Evolutionary conservation across 2,113 vertebrate species (phyloP), one percentile per base, ranked within the genome.

Genomic region (Brienomyrus brachyistius): DNA sequence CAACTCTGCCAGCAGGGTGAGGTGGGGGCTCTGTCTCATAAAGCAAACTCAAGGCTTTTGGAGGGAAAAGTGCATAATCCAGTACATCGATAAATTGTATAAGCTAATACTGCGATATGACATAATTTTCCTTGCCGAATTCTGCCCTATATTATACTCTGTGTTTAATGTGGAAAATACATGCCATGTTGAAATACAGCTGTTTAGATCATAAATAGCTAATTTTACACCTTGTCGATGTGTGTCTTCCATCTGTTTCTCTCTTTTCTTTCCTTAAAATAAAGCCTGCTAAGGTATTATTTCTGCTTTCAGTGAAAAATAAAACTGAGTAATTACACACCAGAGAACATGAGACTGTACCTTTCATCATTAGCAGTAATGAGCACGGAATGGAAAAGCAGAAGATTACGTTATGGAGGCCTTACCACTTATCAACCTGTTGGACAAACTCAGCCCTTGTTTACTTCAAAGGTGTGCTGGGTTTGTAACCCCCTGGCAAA

Each of bases 391-490:
- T 51, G 80, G 52, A 83, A 62, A 54, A 27, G 74, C 8, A 2
- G 45, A 35, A 23, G 45, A 85, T 83, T 89, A 84, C n/a, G 40
- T n/a, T 84, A 47, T 43, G 19, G 47, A 89, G 40, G 10, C 35
- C 52, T 54, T 62, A 52, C 43, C n/a, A 89, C 35, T 59, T 56
- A 62, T 84, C 77, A 89, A 45, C 89, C 89, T 62, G 77, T 85
- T 59, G 77, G 89, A 85, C 51, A 59, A 45, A 27, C 80, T 27
- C 51, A 84, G 56, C 40, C 52, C 52, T 84, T n/a, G 83, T 89
- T 89, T 89, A 89, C 89, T 89, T 89, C 77, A 89, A 89, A 89
- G 77, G 5, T 59, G 80, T 21, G 17, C 31, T n/a, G 50, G 10
- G 2, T 51, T 54, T 11, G 47, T 43, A 83, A 83, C 74, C 74